These are phyloP conservation scores for Gymnobelideus leadbeateri DNA, from an alignment of 2,113 vertebrate genomes.

Conservation along the genomic window DNA sequence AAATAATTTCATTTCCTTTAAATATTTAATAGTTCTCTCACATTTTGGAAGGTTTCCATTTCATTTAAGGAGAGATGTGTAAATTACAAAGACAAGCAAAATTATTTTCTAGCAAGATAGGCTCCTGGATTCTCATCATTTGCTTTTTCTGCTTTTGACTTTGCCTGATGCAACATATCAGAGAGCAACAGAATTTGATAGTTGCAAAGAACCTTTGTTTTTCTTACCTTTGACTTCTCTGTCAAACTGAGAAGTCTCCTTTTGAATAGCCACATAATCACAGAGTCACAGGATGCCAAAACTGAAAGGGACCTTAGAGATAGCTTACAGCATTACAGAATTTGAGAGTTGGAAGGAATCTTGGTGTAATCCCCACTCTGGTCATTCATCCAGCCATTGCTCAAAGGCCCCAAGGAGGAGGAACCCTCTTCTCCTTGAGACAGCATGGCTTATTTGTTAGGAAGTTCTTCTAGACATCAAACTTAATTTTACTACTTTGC, in stretches of 20 bases:
- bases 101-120: conserved; percentile 52
- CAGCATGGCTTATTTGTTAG: neutral
- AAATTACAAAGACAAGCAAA: conserved; percentile 41
- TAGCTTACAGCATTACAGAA: neutral
- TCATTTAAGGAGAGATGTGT: conserved; percentile 20
- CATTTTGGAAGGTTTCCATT: conserved; percentile 53
- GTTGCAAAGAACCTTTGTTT: neutral
- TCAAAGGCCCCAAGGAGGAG: neutral
- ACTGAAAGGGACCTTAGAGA: neutral
- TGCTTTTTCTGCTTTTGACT: conserved; percentile 45
- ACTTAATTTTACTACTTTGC: neutral
- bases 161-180: neutral
- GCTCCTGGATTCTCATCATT: conserved; percentile 49
- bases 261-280: neutral
- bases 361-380: neutral
- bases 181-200: conserved; percentile 4
- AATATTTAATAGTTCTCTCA: conserved; percentile 18
- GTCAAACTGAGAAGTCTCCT: neutral
- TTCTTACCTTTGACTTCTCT: neutral
- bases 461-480: neutral
- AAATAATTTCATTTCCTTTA: conserved; percentile 43
- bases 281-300: neutral
- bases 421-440: neutral
- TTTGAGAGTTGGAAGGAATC: neutral
- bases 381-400: neutral